Base-by-base conservation (phyloP, 2,113 vertebrate genomes). In the Platichthys stellatus region DNA sequence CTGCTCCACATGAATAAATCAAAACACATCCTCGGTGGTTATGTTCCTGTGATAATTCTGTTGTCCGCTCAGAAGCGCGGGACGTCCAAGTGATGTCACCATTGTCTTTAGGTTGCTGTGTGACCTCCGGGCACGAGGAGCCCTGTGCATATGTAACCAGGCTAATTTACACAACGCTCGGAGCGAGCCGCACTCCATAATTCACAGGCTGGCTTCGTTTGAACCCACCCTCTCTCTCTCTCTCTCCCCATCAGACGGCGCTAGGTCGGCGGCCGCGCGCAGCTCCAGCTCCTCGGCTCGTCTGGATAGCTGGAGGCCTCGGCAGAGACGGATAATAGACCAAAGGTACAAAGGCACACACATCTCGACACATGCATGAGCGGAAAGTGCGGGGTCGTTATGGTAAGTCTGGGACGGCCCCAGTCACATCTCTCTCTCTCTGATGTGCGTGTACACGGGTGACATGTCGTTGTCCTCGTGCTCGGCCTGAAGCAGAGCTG, bases 141-240 rank as follows among this genome's bases (percentile, higher is more conserved):
- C 79, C 82, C 84, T 84, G 84, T 94, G 94, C 93, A 93, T 93
- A 94, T 93, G 93, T 91, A 92, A 92, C 93, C 86, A 74, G 78
- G 80, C 89, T 95, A 88, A 95, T 95, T 95, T 95, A 94, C 90
- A 88, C 89, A 84, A 72, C 5, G 89, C 94, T 93, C 84, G 77
- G 69, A 94, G 94, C 90, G 60, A 91, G 78, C 71, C 69, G 72
- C 82, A 76, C 86, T 94, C 91, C 90, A 91, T 94, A 94, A 94
- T 94, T 94, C 86, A 94, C 92, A 90, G 87, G 72, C 89, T 72
- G 3, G 60, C 8, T 76, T 87, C 85, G 91, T 95, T 95, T 95
- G 92, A 95, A 95, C 90, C 90, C 23, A 23, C 23, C 23, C 23
- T 23, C 87, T 74, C 79, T 83, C 58, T 59, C 76, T 77, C 15